A percentile compares a stretch with the other conserved stretches of the same genome.
Conservation (phyloP, 2,113 vertebrate species). For the Trematomus loennbergii region DNA sequence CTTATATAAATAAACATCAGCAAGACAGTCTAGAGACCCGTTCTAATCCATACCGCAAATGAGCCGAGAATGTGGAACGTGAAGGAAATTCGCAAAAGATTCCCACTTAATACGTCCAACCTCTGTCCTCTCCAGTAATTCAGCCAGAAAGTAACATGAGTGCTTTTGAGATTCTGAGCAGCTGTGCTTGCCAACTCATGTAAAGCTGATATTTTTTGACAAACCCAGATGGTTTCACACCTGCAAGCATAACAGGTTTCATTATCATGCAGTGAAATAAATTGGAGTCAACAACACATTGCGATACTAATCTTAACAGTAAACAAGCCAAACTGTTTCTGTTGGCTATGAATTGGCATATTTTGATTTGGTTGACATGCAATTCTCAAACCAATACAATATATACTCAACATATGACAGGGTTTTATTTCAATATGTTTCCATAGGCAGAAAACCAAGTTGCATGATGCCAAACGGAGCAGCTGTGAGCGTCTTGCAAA, state of each 20-base stretch:
- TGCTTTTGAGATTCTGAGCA: constrained; percentile 33
- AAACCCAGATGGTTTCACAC: constrained; percentile 67
- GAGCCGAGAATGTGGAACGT: background rate
- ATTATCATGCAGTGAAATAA: constrained; percentile 20
- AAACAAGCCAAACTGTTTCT: background rate
- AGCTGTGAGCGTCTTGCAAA: constrained; percentile 46
- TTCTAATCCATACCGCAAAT: background rate
- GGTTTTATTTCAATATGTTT: constrained; percentile 2
- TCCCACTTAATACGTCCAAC: background rate
- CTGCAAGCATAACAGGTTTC: constrained; percentile 44
- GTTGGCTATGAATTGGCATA: background rate
- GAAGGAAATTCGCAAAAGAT: background rate
- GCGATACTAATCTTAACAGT: constrained; percentile 5
- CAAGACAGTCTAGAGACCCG: background rate
- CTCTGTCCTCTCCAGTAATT: background rate
- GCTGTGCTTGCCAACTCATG: constrained; percentile 31
- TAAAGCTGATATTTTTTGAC: constrained; percentile 54
- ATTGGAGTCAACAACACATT: constrained; percentile 41
- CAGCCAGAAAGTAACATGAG: background rate
- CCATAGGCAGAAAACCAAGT: background rate
- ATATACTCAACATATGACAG: background rate
- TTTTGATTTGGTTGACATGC: background rate
- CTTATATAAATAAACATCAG: background rate
- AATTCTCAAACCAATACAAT: background rate
- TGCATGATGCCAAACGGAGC: constrained; percentile 47